Evolutionary conservation across 1,140 invertebrate species (phyloP).

Genomic region (Zaprionus gabonicus): DNA sequence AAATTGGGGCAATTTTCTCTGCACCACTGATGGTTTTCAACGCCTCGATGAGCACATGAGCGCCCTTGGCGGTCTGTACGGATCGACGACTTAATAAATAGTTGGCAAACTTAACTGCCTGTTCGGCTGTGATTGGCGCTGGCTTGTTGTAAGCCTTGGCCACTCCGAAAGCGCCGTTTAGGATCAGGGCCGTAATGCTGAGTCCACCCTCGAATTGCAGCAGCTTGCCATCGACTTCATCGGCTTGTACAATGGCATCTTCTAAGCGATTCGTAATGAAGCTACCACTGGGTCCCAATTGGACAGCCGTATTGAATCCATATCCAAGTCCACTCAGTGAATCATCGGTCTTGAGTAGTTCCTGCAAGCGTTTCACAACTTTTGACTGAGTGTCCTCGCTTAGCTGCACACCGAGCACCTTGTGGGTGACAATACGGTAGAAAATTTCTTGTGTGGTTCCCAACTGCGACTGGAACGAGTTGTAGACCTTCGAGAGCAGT

Average conservation of each 20-base stretch:
- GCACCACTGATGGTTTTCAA: conserved; percentile 85
- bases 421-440: conserved; percentile 69
- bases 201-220: conserved; percentile 97
- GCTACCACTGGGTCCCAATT: conserved; percentile 87
- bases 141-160: conserved; percentile 89
- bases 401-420: conserved; percentile 65
- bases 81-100: conserved; percentile 96
- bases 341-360: conserved; percentile 91
- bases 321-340: conserved; percentile 91
- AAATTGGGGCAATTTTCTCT: conserved; percentile 87
- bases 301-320: conserved; percentile 91
- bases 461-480: conserved; percentile 58
- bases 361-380: conserved; percentile 88
- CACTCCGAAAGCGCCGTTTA: conserved; percentile 88
- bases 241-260: conserved; percentile 96
- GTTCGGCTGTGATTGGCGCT: conserved; percentile 90
- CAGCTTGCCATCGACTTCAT: conserved; percentile 95
- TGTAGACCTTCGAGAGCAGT: conserved; percentile 64
- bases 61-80: conserved; percentile 94
- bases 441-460: conserved; percentile 75
- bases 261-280: conserved; percentile 93
- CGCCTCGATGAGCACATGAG: conserved; percentile 91
- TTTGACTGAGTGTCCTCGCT: conserved; percentile 86
- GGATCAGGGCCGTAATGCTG: conserved; percentile 85
- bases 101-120: conserved; percentile 95